Evolutionary conservation across 2,888 invertebrate species (phyloP).

Genomic region (Schizaphis graminum): DNA sequence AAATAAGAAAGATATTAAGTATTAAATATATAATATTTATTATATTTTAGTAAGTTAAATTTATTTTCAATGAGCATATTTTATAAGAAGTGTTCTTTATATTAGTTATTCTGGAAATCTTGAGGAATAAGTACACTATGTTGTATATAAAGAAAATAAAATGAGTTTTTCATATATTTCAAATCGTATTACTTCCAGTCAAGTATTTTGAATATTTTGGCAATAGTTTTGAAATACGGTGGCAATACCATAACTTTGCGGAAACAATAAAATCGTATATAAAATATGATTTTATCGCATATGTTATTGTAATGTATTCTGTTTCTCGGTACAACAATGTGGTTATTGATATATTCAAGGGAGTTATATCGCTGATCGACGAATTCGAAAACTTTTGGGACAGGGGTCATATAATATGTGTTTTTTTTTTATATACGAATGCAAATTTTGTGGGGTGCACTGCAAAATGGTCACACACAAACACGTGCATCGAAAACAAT

Average conservation of each 20-base stretch:
- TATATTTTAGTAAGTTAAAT: neutral
- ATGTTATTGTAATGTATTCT: conserved; percentile 47
- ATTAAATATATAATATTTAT: neutral
- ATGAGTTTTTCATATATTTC: neutral
- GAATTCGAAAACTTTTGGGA: conserved; percentile 53
- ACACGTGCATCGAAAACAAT: conserved; percentile 42
- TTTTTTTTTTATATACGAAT: conserved; percentile 35
- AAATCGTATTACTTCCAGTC: conserved; percentile 11
- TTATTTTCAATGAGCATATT: neutral
- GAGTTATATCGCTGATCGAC: conserved; percentile 29
- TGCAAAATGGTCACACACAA: conserved; percentile 28
- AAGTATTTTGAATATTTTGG: conserved; percentile 45
- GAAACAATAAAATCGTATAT: conserved; percentile 48
- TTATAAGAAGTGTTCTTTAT: neutral
- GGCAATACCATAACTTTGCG: neutral
- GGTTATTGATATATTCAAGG: conserved; percentile 31
- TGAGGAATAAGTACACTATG: neutral
- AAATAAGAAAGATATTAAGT: neutral
- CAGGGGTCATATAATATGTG: conserved; percentile 43
- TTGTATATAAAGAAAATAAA: neutral
- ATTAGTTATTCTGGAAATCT: neutral
- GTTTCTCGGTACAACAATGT: neutral
- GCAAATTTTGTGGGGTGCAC: conserved; percentile 51
- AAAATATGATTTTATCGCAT: conserved; percentile 55
- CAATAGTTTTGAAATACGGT: conserved; percentile 40